phyloP scores from a whole-genome alignment of 1,140 invertebrate species.

The Drosophila eugracilis region DNA sequence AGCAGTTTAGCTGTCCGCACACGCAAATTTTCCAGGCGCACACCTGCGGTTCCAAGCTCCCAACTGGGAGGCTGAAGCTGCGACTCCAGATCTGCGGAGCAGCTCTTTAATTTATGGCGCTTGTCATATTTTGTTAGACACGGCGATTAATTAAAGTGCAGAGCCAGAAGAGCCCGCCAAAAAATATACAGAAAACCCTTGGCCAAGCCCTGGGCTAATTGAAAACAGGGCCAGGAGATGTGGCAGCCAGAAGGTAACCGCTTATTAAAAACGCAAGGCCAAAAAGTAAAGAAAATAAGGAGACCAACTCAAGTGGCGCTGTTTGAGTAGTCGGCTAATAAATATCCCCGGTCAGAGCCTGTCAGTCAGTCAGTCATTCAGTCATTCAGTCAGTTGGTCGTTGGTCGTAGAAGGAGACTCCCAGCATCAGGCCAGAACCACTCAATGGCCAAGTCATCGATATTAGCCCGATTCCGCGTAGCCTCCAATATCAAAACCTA shows the following conservation, averaged over 20 bases:
- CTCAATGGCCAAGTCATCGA: slow-evolving; percentile 81
- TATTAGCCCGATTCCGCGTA: slow-evolving; percentile 81
- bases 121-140: slow-evolving; percentile 84
- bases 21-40: slow-evolving; percentile 73
- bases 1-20: slow-evolving; percentile 80
- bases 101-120: slow-evolving; percentile 77
- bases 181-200: slow-evolving; percentile 15
- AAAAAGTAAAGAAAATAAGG: slow-evolving; percentile 36
- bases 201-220: slow-evolving; percentile 60
- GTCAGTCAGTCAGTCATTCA: slow-evolving; percentile 42
- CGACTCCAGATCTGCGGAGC: slow-evolving; percentile 17
- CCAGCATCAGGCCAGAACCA: slow-evolving; percentile 49
- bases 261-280: slow-evolving; percentile 77
- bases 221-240: slow-evolving; percentile 64
- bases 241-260: slow-evolving; percentile 68
- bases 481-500: slow-evolving; percentile 12
- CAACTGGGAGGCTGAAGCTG: slow-evolving; percentile 15
- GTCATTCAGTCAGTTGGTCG: slow-evolving; percentile 5
- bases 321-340: slow-evolving; percentile 72
- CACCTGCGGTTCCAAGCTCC: slow-evolving; percentile 54
- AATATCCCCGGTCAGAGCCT: slow-evolving; percentile 55
- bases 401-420: not conserved
- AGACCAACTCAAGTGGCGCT: slow-evolving; percentile 68
- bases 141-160: slow-evolving; percentile 81
- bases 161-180: slow-evolving; percentile 26